Evolutionary conservation across 2,888 invertebrate genomes (phyloP).

Genomic region (Laothoe populi): DNA sequence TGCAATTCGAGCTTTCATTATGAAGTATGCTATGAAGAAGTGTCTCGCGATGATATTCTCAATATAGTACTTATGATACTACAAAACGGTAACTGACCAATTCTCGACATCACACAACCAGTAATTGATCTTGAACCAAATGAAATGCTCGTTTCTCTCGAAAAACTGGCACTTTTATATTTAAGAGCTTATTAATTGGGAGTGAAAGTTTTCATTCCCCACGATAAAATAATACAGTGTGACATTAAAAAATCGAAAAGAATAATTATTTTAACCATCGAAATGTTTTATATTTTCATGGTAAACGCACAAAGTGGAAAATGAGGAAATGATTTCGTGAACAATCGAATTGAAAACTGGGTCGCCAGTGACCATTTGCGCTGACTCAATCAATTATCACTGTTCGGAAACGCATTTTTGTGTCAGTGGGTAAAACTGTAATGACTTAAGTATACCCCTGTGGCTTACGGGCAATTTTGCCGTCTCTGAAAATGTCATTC

Average conservation of each 20-base stretch:
- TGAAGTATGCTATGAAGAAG: too few species aligned
- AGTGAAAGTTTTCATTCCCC: neutral
- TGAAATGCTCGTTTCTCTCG: neutral
- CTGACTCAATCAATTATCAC: conserved; percentile 51
- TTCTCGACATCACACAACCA: conserved; percentile 2
- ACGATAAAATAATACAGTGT: neutral
- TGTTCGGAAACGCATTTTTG: conserved; percentile 46
- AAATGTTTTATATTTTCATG: conserved; percentile 41
- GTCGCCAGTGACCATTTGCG: conserved; percentile 45
- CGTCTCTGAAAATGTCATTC: conserved; percentile 8
- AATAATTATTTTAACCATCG: conserved; percentile 27
- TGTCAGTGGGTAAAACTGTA: conserved; percentile 50
- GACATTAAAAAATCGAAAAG: conserved; percentile 34
- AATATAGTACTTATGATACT: neutral
- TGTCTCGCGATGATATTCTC: too few species aligned
- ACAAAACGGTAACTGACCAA: conserved; percentile 12
- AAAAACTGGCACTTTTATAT: neutral
- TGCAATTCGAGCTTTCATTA: too few species aligned
- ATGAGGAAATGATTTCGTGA: conserved; percentile 48
- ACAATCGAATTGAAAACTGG: conserved; percentile 52
- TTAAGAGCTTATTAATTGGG: conserved; percentile 5
- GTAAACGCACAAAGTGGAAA: conserved; percentile 45
- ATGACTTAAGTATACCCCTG: conserved; percentile 32
- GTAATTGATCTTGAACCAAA: neutral
- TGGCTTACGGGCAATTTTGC: conserved; percentile 19